phyloP scores from a whole-genome alignment of 2,888 invertebrate species.

The Xestoiulus laeticollis region DNA sequence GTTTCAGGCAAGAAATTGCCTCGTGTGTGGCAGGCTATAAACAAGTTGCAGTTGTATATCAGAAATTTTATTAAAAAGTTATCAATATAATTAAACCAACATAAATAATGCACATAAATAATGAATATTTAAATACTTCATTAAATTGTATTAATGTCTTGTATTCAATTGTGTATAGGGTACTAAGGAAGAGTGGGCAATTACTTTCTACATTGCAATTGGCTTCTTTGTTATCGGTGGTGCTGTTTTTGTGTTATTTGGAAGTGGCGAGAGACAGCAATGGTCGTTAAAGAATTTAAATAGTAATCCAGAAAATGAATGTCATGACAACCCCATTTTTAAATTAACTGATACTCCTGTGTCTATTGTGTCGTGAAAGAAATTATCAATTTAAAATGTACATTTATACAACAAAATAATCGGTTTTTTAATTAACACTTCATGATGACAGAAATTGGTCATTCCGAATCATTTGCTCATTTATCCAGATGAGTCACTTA shows the following conservation, averaged over 20 bases:
- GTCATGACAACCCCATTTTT: neutral
- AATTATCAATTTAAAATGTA: neutral
- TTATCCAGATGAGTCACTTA: too few relatives aligned
- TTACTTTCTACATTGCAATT: slow-evolving; percentile 64
- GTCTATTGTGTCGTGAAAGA: neutral
- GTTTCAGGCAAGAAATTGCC: too few relatives aligned
- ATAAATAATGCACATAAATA: neutral
- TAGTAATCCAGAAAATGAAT: neutral
- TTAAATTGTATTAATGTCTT: neutral
- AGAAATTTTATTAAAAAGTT: neutral
- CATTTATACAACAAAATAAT: too few relatives aligned
- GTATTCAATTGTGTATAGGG: slow-evolving; percentile 61
- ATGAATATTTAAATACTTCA: too few relatives aligned
- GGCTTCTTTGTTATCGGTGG: slow-evolving; percentile 63
- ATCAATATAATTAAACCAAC: too few relatives aligned
- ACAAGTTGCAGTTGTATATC: too few relatives aligned
- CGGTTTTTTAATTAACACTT: too few relatives aligned
- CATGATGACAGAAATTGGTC: too few relatives aligned
- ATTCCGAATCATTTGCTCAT: too few relatives aligned
- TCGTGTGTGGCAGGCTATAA: too few relatives aligned
- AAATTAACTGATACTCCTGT: neutral
- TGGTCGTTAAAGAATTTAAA: slow-evolving; percentile 61
- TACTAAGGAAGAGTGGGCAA: slow-evolving; percentile 65
- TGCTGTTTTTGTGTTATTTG: slow-evolving; percentile 64
- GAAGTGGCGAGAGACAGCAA: slow-evolving; percentile 64